These are phyloP conservation scores for Oenanthe oenanthe DNA, from an alignment of 2,113 vertebrate species.

Conservation along the genomic window DNA sequence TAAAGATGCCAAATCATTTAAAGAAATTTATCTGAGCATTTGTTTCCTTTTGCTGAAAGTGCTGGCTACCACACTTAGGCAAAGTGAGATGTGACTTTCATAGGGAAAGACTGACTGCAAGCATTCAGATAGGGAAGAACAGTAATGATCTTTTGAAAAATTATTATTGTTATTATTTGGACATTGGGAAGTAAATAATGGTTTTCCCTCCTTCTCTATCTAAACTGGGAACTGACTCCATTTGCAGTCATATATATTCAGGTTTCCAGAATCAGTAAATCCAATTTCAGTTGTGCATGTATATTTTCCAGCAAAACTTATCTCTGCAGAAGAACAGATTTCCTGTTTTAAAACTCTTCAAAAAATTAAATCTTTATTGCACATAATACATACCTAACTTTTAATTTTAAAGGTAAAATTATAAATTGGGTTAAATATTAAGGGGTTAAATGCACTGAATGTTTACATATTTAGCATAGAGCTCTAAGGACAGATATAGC, in stretches of 20 bases:
- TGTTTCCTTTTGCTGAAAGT: neutral
- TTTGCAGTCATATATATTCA: neutral
- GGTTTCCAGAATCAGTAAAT: neutral
- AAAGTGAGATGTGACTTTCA: neutral
- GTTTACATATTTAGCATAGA: neutral
- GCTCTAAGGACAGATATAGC: neutral
- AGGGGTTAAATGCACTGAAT: neutral
- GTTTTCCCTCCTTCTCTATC: neutral
- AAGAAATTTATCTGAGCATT: neutral
- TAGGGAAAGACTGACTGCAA: fast-evolving
- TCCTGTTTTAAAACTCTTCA: neutral
- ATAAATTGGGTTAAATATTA: neutral
- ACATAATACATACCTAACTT: neutral
- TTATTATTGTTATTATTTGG: neutral
- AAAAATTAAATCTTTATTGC: neutral
- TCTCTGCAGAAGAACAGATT: neutral
- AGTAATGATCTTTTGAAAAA: neutral
- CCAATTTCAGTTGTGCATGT: neutral
- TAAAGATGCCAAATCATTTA: neutral
- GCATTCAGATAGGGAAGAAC: neutral
- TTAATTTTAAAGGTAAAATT: neutral
- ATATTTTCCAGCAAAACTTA: neutral
- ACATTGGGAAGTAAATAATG: neutral
- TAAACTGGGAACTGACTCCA: neutral
- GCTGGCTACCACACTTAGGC: neutral